phyloP scores from a whole-genome alignment of 2,888 invertebrate species.

The Lamellibrachia columna region DNA sequence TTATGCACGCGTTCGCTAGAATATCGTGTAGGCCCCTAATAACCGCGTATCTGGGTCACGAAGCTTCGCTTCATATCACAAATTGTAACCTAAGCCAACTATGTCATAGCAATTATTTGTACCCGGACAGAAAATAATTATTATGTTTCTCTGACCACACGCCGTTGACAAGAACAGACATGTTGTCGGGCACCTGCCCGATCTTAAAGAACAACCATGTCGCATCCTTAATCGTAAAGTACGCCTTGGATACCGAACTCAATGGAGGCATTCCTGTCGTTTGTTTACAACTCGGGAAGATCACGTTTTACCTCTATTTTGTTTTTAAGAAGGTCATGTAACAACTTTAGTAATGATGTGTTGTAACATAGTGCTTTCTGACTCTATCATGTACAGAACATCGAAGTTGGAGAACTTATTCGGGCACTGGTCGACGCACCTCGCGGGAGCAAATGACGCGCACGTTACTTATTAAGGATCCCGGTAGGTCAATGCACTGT shows the following conservation, averaged over 20 bases:
- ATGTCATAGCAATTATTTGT: too few species aligned
- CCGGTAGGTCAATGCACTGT: background rate
- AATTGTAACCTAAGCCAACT: too few species aligned
- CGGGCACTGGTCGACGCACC: background rate
- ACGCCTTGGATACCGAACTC: background rate
- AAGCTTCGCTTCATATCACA: too few species aligned
- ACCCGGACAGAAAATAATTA: background rate
- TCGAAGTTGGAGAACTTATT: background rate
- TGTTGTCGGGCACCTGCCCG: background rate
- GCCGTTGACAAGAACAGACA: background rate
- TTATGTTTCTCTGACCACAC: background rate
- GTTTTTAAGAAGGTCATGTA: background rate
- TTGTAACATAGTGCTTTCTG: background rate
- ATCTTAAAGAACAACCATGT: background rate
- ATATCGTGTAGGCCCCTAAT: too few species aligned
- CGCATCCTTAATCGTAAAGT: background rate
- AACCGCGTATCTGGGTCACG: too few species aligned
- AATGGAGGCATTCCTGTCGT: background rate
- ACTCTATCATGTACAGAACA: background rate
- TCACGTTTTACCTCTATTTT: background rate
- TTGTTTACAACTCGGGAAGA: slow-evolving; percentile 1
- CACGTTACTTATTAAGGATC: slow-evolving; percentile 6
- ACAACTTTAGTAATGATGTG: background rate
- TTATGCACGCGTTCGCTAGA: too few species aligned
- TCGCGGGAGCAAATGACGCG: background rate